Evolutionary conservation across 2,797 vertebrate species (phyloP).

Genomic region (Sternarchorhynchus goeldii): DNA sequence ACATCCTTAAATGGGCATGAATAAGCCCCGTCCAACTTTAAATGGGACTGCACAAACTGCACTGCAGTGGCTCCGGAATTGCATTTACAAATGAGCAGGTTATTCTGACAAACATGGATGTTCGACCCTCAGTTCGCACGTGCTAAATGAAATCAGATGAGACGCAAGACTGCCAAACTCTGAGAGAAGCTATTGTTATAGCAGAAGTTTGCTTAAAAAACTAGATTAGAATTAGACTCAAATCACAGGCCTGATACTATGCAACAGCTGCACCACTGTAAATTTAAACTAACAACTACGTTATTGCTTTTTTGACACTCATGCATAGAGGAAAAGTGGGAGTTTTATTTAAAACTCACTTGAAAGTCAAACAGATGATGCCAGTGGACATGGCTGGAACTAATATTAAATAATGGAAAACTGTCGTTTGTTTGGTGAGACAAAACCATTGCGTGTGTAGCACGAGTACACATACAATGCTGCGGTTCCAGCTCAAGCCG

Average conservation of each 20-base stretch:
- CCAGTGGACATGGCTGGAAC: not conserved
- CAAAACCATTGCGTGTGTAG: not conserved
- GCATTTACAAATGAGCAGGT: not conserved
- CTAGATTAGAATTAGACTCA: slow-evolving; percentile 4
- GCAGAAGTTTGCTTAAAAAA: not conserved
- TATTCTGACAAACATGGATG: not conserved
- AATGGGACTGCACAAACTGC: slow-evolving; percentile 26
- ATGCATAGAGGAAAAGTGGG: not conserved
- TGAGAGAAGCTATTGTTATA: not conserved
- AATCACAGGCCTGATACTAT: slow-evolving; percentile 21
- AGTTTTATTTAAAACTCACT: not conserved
- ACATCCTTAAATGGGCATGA: slow-evolving; percentile 10
- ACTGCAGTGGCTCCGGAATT: slow-evolving; percentile 30
- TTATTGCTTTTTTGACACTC: too few relatives aligned
- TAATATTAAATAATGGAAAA: not conserved
- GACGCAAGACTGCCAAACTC: not conserved
- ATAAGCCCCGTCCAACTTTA: slow-evolving; percentile 22
- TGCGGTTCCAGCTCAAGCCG: slow-evolving; percentile 21
- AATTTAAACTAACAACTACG: not conserved
- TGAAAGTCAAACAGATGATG: not conserved
- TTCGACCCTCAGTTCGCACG: not conserved
- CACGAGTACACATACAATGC: slow-evolving; percentile 15
- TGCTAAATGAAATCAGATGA: not conserved
- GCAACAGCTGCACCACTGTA: not conserved
- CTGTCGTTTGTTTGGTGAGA: not conserved